Evolutionary conservation across 2,113 vertebrate species (phyloP).

Genomic region (Amia ocellicauda): DNA sequence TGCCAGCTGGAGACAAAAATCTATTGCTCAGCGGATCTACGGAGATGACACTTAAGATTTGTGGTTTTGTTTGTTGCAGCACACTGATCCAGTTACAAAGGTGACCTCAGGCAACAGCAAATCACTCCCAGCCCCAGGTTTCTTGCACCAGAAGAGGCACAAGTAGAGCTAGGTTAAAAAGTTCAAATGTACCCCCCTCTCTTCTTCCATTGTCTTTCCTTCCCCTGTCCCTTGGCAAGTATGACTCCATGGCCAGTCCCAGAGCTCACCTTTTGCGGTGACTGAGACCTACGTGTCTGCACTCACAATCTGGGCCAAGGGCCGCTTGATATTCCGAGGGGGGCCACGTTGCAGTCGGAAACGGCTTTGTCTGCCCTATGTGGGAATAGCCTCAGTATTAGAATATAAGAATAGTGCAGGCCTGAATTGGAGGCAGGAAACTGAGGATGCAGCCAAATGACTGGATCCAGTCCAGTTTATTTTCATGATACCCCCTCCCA

Average conservation of each 20-base stretch:
- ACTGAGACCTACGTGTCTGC: slow-evolving; percentile 43
- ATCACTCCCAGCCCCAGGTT: too few relatives aligned
- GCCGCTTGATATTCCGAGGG: neutral
- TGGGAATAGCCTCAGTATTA: neutral
- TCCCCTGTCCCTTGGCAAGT: neutral
- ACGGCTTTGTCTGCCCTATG: slow-evolving; percentile 19
- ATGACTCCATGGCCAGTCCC: neutral
- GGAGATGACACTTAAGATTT: too few relatives aligned
- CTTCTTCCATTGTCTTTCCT: neutral
- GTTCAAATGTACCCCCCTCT: neutral
- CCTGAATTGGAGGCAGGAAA: slow-evolving; percentile 19
- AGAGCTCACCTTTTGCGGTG: slow-evolving; percentile 12
- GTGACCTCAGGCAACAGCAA: too few relatives aligned
- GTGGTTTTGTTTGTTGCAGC: too few relatives aligned
- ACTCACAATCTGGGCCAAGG: slow-evolving; percentile 37
- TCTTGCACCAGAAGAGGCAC: too few relatives aligned
- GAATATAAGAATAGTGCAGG: neutral
- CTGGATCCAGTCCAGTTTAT: neutral
- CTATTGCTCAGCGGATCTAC: too few relatives aligned
- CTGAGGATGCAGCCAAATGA: slow-evolving; percentile 11
- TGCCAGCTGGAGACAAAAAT: too few relatives aligned
- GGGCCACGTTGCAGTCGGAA: slow-evolving; percentile 33
- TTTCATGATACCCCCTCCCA: neutral
- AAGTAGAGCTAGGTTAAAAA: too few relatives aligned
- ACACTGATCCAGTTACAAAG: too few relatives aligned